Conservation (phyloP, 2,888 invertebrate genomes). For the Machimus rusticus region DNA sequence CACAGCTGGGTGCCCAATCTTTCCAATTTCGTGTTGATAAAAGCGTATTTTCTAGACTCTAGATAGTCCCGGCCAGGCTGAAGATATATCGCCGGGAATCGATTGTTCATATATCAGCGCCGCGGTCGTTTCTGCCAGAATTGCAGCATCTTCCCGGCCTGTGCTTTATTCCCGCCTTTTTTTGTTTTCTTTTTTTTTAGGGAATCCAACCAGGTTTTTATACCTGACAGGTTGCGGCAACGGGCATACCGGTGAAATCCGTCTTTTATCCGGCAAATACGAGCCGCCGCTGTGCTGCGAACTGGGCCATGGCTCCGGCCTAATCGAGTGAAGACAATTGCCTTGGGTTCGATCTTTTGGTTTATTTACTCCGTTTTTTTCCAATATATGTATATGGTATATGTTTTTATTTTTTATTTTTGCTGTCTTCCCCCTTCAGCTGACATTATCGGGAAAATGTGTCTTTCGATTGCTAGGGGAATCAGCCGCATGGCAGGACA, state of each 20-base stretch:
- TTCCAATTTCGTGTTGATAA: constrained; percentile 33
- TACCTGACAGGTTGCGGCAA: constrained; percentile 31
- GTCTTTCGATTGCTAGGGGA: constrained; percentile 14
- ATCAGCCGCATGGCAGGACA: neutral
- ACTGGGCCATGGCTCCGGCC: constrained; percentile 6
- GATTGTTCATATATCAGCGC: constrained; percentile 34
- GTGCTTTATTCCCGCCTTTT: constrained; percentile 6
- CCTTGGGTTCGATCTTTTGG: constrained; percentile 1
- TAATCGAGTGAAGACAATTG: constrained; percentile 32
- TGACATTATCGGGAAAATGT: neutral
- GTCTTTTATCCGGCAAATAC: neutral
- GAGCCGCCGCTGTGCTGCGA: neutral
- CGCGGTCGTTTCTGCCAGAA: neutral
- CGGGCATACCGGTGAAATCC: neutral
- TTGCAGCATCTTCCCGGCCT: neutral
- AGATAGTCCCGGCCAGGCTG: neutral
- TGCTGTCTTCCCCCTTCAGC: neutral
- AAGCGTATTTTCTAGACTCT: neutral
- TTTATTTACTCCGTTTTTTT: constrained; percentile 23
- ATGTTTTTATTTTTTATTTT: neutral
- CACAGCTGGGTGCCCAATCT: constrained; percentile 30
- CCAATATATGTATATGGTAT: neutral
- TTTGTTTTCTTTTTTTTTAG: too few species aligned
- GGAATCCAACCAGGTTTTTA: neutral
- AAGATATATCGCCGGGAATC: neutral